Conservation (phyloP, 2,113 vertebrate species). For the Saiga tatarica region DNA sequence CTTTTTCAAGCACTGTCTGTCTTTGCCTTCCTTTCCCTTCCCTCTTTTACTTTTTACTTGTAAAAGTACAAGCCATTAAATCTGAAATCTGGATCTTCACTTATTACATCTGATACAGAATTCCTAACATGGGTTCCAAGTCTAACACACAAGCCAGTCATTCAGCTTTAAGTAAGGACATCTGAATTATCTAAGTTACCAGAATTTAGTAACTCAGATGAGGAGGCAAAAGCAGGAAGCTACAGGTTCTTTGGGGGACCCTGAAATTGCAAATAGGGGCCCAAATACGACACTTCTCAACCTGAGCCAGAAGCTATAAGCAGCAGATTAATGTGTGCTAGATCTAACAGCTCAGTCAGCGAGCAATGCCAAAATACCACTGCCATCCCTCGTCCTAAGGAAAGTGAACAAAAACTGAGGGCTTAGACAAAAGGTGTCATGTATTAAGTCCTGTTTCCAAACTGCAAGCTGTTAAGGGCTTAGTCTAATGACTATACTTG, state of each 20-base stretch:
- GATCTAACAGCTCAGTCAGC: background rate
- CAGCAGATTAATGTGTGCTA: background rate
- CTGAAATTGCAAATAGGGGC: background rate
- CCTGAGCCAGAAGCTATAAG: background rate
- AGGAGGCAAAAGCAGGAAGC: background rate
- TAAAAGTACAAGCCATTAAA: background rate
- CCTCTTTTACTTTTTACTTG: background rate
- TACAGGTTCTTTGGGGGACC: background rate
- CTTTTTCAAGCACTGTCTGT: background rate
- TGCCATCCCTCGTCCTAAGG: background rate
- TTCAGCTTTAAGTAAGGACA: background rate
- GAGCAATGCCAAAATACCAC: background rate
- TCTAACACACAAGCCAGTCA: background rate
- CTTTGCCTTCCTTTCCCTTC: background rate
- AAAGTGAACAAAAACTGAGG: background rate
- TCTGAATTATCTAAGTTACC: background rate
- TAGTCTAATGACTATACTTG: background rate
- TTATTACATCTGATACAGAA: background rate
- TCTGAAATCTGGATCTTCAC: background rate
- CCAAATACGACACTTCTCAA: background rate
- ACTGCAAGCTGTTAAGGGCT: background rate
- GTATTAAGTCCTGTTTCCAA: background rate
- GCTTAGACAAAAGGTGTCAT: background rate
- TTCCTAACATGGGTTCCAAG: background rate
- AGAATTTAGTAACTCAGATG: background rate